A percentile compares a stretch with the other conserved stretches of the same genome.
Evolutionary conservation across 2,888 invertebrate species (phyloP).

Genomic region (Eupithecia insigniata): DNA sequence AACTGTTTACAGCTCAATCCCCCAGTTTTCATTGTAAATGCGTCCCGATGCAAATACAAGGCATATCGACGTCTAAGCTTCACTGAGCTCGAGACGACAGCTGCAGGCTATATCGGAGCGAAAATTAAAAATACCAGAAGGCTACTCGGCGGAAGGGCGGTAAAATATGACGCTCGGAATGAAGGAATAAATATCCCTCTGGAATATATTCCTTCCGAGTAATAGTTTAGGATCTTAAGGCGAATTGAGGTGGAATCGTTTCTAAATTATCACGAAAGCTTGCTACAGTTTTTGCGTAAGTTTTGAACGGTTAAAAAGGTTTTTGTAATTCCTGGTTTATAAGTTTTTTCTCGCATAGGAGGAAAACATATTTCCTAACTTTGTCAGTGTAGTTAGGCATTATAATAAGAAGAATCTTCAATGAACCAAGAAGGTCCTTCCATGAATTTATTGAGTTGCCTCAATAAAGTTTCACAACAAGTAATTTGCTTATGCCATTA

Average conservation of each 20-base stretch:
- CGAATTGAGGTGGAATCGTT: not conserved
- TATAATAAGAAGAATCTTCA: not conserved
- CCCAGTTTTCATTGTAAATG: slow-evolving; percentile 18
- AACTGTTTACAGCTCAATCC: not conserved
- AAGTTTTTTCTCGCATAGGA: no score
- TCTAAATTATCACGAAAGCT: not conserved
- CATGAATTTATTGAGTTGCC: slow-evolving; percentile 7
- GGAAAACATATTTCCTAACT: no score
- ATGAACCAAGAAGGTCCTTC: not conserved
- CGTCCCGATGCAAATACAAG: slow-evolving; percentile 32
- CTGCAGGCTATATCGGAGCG: slow-evolving; percentile 39
- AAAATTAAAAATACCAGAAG: slow-evolving; percentile 42
- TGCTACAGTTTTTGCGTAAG: not conserved
- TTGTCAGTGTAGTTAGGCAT: no score
- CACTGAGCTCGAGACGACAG: slow-evolving; percentile 33
- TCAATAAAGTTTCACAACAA: slow-evolving; percentile 16
- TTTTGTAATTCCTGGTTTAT: not conserved
- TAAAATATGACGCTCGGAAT: slow-evolving; percentile 38
- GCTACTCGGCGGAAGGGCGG: slow-evolving; percentile 32
- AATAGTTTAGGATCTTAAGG: slow-evolving; percentile 22
- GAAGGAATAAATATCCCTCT: slow-evolving; percentile 30
- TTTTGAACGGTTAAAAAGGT: not conserved
- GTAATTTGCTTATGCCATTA: slow-evolving; percentile 17
- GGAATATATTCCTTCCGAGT: slow-evolving; percentile 23
- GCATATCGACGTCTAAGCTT: slow-evolving; percentile 33